Percentiles rank a stretch among this genome's conserved stretches.
phyloP scores from a whole-genome alignment of 2,888 invertebrate genomes.

The Drosophila pegasa region DNA sequence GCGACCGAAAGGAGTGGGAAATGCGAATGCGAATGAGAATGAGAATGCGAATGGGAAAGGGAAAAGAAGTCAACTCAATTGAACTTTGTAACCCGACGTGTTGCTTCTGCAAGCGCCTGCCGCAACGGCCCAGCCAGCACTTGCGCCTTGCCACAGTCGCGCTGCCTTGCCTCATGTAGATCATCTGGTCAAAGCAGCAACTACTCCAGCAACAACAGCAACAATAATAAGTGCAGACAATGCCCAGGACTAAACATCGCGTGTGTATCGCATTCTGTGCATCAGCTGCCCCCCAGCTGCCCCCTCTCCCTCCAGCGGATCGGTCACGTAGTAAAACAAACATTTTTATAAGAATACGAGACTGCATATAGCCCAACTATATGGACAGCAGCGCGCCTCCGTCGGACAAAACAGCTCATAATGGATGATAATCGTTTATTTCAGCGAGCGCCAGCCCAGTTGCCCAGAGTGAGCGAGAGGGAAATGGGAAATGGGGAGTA shows the following conservation, averaged over 20 bases:
- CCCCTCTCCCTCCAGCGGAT: constrained; percentile 40
- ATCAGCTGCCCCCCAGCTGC: constrained; percentile 67
- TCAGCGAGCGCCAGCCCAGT: constrained; percentile 36
- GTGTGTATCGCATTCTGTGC: constrained; percentile 75
- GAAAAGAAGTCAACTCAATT: constrained; percentile 75
- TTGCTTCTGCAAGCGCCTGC: constrained; percentile 72
- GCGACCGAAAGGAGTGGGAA: constrained; percentile 14
- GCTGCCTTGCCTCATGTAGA: constrained; percentile 68
- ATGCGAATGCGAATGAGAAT: constrained; percentile 1
- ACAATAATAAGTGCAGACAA: constrained; percentile 62
- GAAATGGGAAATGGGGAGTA: not conserved
- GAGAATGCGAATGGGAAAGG: constrained; percentile 24
- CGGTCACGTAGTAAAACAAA: constrained; percentile 85
- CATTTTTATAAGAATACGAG: constrained; percentile 81
- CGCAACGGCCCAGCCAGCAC: constrained; percentile 35
- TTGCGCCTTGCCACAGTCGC: constrained; percentile 41
- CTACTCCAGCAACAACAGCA: constrained; percentile 25
- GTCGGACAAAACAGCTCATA: constrained; percentile 72
- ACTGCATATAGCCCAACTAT: constrained; percentile 28
- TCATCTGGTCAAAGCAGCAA: constrained; percentile 58
- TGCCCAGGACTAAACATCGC: constrained; percentile 56
- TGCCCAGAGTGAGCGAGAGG: not conserved
- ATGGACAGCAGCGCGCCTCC: constrained; percentile 29
- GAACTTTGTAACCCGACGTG: constrained; percentile 76
- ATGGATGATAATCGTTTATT: constrained; percentile 84